Base-by-base conservation (phyloP, 2,888 invertebrate genomes). In the Caenorhabditis sulstoni region DNA sequence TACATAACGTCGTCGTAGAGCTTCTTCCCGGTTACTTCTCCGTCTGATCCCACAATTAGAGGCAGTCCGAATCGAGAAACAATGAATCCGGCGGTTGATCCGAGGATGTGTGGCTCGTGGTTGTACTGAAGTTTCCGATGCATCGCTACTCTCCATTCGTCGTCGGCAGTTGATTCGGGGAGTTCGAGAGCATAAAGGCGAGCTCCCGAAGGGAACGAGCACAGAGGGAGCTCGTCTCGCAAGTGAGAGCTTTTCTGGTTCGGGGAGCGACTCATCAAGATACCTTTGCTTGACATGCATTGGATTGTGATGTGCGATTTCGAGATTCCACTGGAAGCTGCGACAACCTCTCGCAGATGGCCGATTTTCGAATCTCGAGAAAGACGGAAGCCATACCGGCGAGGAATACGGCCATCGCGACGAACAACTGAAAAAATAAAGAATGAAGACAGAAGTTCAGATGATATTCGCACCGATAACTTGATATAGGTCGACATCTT, bases 361-460 rank as follows among this genome's bases (percentile, higher is more conserved):
- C 68, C 79, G 12, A 84, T 65, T 35, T 79, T 79, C 5, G 83
- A 70, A 45, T 85, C 84, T 8, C 95, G 94, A 91, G 94, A 94
- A 23, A 96, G 92, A 1, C 95, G 93, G 77, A 96, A 92, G 0
- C 95, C 96, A 91, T 95, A 96, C 90, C 95, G 94, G 0, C 94
- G 92, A 0, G 96, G 96, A 59, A 94, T 93, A 18, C 94, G 94
- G 0, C 95, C 96, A 91, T 95, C 94, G 47, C 91, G 81, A 64
- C 87, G 86, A 52, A 91, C 89, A 68, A 91, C 91, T 91, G 75
- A 73, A 81, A 75, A 20, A 37, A n/a, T 1, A 37, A 3, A 20
- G 2, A 20, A 12, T 57, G 4, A 29, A 20, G 1, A 41, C 1
- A 22, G 16, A 29, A 14, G 20, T 44, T 14, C 7, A 20, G 29